Conservation (phyloP, 2,797 vertebrate genomes). For the Gadopsis marmoratus region DNA sequence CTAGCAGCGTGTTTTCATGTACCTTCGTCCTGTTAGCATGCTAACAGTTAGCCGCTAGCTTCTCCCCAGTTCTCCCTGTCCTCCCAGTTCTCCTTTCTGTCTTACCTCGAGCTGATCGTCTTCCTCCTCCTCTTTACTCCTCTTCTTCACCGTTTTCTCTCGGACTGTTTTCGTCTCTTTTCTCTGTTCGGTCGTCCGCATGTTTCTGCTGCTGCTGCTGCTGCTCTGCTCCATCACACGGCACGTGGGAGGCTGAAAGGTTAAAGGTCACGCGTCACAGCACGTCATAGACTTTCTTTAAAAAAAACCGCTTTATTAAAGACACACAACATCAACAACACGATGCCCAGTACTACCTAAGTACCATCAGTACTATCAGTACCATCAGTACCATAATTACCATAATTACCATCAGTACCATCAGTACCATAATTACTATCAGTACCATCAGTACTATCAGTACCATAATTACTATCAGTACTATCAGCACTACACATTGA, state of each 20-base stretch:
- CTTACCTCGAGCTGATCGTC: constrained; percentile 61
- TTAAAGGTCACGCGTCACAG: constrained; percentile 35
- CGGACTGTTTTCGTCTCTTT: constrained; percentile 25
- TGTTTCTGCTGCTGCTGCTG: constrained; percentile 27
- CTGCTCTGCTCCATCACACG: constrained; percentile 51
- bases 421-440: too few relatives aligned
- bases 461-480: too few relatives aligned
- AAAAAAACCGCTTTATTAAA: too few relatives aligned
- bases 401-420: too few relatives aligned
- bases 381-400: too few relatives aligned
- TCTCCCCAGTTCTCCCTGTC: background rate
- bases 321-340: too few relatives aligned
- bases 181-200: background rate
- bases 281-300: too few relatives aligned
- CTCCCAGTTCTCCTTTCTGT: too few relatives aligned
- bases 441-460: too few relatives aligned
- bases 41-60: constrained; percentile 31
- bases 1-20: constrained; percentile 10
- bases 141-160: constrained; percentile 62
- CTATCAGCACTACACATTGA: too few relatives aligned
- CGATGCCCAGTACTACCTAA: too few relatives aligned
- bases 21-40: constrained; percentile 29
- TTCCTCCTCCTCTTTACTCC: constrained; percentile 51
- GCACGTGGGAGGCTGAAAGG: constrained; percentile 40
- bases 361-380: too few relatives aligned